phyloP scores from a whole-genome alignment of 2,113 vertebrate genomes.

The Empidonax alnorum region DNA sequence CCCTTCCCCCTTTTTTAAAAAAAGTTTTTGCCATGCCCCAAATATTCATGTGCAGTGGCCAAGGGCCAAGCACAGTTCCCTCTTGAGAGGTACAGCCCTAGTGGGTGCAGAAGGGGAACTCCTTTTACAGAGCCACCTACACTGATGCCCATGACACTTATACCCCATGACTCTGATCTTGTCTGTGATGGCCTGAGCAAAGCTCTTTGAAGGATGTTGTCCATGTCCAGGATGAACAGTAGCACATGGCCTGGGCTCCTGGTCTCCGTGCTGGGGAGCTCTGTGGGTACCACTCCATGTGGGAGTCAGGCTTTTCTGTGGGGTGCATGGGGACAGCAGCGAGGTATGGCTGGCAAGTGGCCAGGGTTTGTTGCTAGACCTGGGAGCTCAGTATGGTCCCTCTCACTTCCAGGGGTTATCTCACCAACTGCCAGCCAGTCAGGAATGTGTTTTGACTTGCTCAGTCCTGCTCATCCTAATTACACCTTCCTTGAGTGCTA shows the following conservation, averaged over 20 bases:
- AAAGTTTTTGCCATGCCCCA: neutral
- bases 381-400: neutral
- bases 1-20: neutral
- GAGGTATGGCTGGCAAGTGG: neutral
- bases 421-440: neutral
- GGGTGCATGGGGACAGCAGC: rapidly evolving
- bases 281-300: neutral
- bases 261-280: neutral
- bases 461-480: neutral
- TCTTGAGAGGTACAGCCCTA: neutral
- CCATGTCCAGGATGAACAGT: neutral
- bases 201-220: neutral
- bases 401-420: neutral
- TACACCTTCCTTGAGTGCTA: neutral
- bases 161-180: neutral
- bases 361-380: neutral
- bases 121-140: neutral
- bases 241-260: neutral
- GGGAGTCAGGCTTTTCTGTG: neutral
- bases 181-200: neutral
- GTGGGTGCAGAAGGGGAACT: neutral
- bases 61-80: neutral
- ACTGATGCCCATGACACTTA: neutral
- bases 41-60: neutral
- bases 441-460: neutral